Evolutionary conservation across 2,113 vertebrate species (phyloP).

Genomic region (Chroicocephalus ridibundus): DNA sequence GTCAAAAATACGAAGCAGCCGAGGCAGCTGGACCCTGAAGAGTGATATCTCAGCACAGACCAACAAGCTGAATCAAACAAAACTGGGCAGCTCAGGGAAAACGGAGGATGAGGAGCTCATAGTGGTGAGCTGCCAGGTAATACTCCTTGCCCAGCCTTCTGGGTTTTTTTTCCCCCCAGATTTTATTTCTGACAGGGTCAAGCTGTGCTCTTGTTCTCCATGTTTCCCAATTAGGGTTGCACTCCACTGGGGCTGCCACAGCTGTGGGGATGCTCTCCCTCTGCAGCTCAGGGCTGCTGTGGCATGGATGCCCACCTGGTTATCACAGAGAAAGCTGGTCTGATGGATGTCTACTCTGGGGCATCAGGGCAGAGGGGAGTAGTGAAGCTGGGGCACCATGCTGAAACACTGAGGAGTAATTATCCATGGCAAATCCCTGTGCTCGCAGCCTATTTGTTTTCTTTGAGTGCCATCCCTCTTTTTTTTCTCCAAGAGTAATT

Average conservation of each 20-base stretch:
- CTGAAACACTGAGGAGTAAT: background rate
- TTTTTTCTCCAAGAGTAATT: background rate
- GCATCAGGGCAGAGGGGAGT: background rate
- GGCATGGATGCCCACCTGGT: background rate
- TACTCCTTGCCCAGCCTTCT: background rate
- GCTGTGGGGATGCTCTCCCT: background rate
- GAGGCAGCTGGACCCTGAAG: conserved; percentile 69
- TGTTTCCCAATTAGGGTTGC: background rate
- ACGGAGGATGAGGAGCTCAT: conserved; percentile 78
- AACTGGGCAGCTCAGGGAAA: conserved; percentile 62
- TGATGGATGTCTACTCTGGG: background rate
- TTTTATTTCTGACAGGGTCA: background rate
- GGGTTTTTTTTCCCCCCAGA: rapidly evolving
- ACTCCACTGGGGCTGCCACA: rapidly evolving
- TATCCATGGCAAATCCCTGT: background rate
- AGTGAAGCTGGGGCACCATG: background rate
- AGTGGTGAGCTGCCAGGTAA: conserved; percentile 82
- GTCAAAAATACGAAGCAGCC: conserved; percentile 74
- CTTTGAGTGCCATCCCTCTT: background rate
- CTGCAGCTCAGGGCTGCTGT: background rate
- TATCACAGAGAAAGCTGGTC: background rate
- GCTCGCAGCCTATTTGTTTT: background rate
- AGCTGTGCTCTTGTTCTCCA: background rate
- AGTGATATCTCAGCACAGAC: conserved; percentile 47
- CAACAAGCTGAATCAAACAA: conserved; percentile 66